Percentiles rank a stretch among this genome's conserved stretches.
phyloP scores from a whole-genome alignment of 1,140 invertebrate genomes.

The Sitobion miscanthi region DNA sequence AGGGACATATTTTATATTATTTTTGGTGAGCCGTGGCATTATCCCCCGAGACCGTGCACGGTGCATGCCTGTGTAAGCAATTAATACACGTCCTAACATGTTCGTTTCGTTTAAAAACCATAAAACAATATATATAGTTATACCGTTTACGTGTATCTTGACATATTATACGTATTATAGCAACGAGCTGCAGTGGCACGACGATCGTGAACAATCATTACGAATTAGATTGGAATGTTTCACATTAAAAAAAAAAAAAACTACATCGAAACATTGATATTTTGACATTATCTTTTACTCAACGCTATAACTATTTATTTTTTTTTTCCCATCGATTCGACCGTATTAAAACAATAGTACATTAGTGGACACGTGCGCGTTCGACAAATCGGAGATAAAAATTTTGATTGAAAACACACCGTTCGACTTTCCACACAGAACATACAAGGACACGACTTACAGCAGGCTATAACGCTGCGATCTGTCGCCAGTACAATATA shows the following conservation, averaged over 20 bases:
- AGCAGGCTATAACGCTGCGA: background rate
- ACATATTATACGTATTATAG: background rate
- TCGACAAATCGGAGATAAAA: background rate
- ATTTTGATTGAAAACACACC: slow-evolving; percentile 11
- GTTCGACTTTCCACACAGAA: background rate
- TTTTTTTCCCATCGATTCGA: background rate
- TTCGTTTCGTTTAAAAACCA: background rate
- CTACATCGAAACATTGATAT: background rate
- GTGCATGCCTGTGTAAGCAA: background rate
- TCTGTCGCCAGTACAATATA: background rate
- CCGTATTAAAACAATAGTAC: background rate
- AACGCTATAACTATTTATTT: background rate
- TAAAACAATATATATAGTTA: background rate
- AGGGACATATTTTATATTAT: too few species aligned
- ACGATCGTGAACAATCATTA: background rate
- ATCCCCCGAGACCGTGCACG: too few species aligned
- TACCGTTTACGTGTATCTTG: background rate
- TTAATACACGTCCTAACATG: background rate
- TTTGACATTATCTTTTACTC: slow-evolving; percentile 8
- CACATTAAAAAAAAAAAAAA: background rate
- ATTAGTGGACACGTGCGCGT: background rate
- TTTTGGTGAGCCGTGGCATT: too few species aligned
- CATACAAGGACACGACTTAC: background rate
- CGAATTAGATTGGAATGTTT: background rate
- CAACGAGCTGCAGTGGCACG: background rate